Percentiles rank a stretch among this genome's conserved stretches.
These are phyloP conservation scores for Sebastes paucispinis DNA, from an alignment of 2,797 vertebrate genomes.

Conservation along the genomic window DNA sequence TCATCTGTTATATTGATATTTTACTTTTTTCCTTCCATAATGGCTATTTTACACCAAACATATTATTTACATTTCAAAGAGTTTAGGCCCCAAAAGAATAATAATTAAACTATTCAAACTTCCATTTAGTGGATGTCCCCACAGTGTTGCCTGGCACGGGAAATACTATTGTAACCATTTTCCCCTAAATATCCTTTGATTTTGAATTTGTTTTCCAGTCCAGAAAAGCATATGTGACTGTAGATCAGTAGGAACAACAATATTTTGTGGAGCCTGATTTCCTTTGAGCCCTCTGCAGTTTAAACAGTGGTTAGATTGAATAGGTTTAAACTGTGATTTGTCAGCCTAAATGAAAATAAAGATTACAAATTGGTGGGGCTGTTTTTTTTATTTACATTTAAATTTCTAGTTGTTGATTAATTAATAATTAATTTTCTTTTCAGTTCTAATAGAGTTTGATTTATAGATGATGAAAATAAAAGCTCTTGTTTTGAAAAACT, in stretches of 20 bases:
- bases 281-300: not conserved
- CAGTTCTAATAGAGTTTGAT: not conserved
- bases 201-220: not conserved
- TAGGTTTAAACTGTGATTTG: not conserved
- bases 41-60: not conserved
- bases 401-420: not conserved
- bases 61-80: not conserved
- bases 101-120: not conserved
- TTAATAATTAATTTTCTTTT: too few relatives aligned
- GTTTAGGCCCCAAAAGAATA: not conserved
- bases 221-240: not conserved
- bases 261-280: not conserved
- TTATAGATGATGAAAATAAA: not conserved
- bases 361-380: too few relatives aligned
- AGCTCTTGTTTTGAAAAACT: not conserved
- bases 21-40: not conserved
- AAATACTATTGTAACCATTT: not conserved
- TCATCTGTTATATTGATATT: not conserved
- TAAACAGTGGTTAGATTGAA: not conserved
- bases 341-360: not conserved
- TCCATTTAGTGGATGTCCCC: not conserved
- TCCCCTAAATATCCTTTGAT: not conserved
- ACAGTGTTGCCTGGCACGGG: not conserved
- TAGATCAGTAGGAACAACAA: not conserved
- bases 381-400: rapidly evolving